Evolutionary conservation across 2,797 vertebrate genomes (phyloP).

Genomic region (Phataginus tetradactyla): DNA sequence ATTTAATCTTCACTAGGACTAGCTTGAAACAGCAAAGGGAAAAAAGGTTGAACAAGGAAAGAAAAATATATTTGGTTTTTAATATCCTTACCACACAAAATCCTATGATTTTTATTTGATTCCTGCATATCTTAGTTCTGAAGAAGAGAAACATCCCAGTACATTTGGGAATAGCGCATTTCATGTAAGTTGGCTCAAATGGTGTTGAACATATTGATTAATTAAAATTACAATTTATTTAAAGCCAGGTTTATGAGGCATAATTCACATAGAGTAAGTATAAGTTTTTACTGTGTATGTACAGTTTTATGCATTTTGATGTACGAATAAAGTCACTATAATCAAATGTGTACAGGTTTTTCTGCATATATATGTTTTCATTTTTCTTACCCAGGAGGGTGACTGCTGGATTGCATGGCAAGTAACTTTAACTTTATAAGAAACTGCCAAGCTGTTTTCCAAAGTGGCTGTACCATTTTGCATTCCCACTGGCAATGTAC

Average conservation of each 20-base stretch:
- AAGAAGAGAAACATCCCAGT: neutral
- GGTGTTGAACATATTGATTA: neutral
- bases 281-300: neutral
- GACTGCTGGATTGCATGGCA: neutral
- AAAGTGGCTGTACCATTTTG: neutral
- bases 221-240: slow-evolving; percentile 1
- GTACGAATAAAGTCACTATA: neutral
- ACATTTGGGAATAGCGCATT: neutral
- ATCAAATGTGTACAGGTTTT: neutral
- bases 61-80: neutral
- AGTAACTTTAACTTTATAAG: neutral
- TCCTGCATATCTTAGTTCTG: neutral
- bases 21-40: slow-evolving; percentile 21
- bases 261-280: neutral
- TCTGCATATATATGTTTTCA: neutral
- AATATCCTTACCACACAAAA: neutral
- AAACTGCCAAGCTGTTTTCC: neutral
- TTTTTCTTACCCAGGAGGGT: neutral
- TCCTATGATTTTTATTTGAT: neutral
- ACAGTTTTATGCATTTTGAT: neutral
- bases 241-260: neutral
- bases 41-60: neutral
- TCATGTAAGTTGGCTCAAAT: neutral
- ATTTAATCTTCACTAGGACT: slow-evolving; percentile 34
- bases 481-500: neutral